Conservation (phyloP, 2,113 vertebrate species). For the Rhinolophus ferrumequinum region DNA sequence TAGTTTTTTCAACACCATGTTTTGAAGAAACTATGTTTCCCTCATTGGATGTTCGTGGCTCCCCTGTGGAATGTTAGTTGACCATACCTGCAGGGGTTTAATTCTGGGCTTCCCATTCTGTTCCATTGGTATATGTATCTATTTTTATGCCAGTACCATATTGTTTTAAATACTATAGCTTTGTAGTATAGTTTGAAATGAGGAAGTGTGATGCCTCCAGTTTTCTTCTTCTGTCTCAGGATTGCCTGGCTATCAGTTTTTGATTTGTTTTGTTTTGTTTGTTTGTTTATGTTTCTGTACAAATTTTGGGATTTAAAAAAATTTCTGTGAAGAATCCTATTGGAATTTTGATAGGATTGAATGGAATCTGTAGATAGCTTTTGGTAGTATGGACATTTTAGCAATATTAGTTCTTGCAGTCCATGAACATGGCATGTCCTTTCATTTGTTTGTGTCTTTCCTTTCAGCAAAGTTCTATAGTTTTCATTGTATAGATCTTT, state of each 20-base stretch:
- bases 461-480: background rate
- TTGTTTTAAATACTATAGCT: no score
- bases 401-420: no score
- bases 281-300: background rate
- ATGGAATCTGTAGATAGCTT: no score
- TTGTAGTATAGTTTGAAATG: no score
- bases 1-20: no score
- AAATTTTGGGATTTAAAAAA: background rate
- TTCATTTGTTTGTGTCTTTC: background rate
- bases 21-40: background rate
- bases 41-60: background rate
- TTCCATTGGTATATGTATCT: background rate
- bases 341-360: background rate
- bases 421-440: no score
- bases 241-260: background rate
- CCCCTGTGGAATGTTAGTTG: background rate
- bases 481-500: background rate
- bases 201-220: background rate
- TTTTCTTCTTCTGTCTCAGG: background rate
- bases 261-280: no score
- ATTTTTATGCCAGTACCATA: no score
- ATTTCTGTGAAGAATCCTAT: background rate
- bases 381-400: no score
- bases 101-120: background rate
- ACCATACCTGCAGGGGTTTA: background rate